Base-by-base conservation (phyloP, 2,888 invertebrate genomes). In the Cephus spinipes region DNA sequence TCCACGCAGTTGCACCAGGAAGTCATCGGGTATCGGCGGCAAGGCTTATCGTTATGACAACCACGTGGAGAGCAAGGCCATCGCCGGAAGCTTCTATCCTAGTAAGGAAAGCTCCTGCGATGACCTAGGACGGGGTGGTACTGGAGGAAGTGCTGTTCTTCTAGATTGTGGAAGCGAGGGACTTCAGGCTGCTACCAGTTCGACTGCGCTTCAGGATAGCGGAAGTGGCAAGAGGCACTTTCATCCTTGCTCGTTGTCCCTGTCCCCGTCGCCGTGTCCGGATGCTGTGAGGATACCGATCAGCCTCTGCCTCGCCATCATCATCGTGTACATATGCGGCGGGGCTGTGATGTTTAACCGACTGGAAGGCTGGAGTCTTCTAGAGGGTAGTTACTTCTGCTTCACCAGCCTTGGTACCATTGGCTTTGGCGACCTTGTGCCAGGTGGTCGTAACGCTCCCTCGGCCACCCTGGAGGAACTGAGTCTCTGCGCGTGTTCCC, bases 291-390 rank as follows among this genome's bases (percentile, higher is more conserved):
- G 96, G 83, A 98, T 99, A 80, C 99, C 99, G 74, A 95, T 98
- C 79, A 94, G 95, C 77, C 94, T 99, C 76, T 98, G 98, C 89
- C 92, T 98, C 80, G 92, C 97, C 84, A 95, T 98, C 73, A 95
- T 99, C 87, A 93, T 97, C 74, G 94, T 95, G 83, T 99, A 99
- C 92, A 95, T 99, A 87, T 95, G 96, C 79, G 95, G 97, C 68
- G 99, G 99, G 23, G 97, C 98, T 1, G 93, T 97, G 80, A 93
- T 99, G 83, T 99, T 99, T 92, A 96, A 96, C 81, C 94, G 96
- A 77, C 96, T 98, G 89, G 99, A 99, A 91, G 95, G 95, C 84
- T 99, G 99, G 99, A 95, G 95, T 80, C 94, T 97, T 69, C 93
- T 98, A 76, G 98, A 98, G 88, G 98, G 98, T 55, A 94, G 95